Percentiles rank a stretch among this genome's conserved stretches.
Evolutionary conservation across 1,140 invertebrate genomes (phyloP).

Genomic region (Polypedilum pembai): DNA sequence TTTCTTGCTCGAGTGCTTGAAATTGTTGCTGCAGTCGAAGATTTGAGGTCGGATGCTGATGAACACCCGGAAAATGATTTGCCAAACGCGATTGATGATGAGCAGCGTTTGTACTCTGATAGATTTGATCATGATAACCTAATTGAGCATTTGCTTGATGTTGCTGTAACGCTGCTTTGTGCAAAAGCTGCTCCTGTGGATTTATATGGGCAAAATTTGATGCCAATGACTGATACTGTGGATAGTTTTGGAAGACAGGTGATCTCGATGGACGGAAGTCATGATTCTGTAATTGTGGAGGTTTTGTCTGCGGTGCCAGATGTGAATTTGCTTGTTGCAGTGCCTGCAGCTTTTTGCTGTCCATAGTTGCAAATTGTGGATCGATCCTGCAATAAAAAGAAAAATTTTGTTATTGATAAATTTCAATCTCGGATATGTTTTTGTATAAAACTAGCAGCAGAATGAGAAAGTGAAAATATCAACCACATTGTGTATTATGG

Average conservation of each 20-base stretch:
- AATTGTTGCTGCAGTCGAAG: conserved; percentile 45
- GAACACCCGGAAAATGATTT: conserved; percentile 9
- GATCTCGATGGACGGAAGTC: conserved; percentile 39
- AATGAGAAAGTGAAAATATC: conserved; percentile 29
- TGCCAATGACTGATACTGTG: conserved; percentile 30
- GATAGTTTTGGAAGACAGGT: conserved; percentile 33
- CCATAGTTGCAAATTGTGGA: conserved; percentile 58
- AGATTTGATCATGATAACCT: conserved; percentile 39
- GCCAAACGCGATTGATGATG: background rate
- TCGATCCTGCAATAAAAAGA: conserved; percentile 55
- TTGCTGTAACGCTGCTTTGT: conserved; percentile 35
- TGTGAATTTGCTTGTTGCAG: conserved; percentile 36
- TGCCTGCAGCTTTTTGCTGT: conserved; percentile 56
- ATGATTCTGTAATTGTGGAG: conserved; percentile 42
- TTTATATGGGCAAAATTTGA: conserved; percentile 21
- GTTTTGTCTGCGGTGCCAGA: conserved; percentile 44
- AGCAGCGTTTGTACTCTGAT: conserved; percentile 26
- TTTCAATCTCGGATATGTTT: conserved; percentile 28
- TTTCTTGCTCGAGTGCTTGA: conserved; percentile 53
- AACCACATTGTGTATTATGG: conserved; percentile 28
- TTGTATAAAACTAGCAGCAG: background rate
- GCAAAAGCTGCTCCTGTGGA: conserved; percentile 39
- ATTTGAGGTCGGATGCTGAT: conserved; percentile 41
- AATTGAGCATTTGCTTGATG: conserved; percentile 40
- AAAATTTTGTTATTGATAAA: conserved; percentile 7